A percentile compares a stretch with the other conserved stretches of the same genome.
Conservation (phyloP, 2,888 invertebrate species). For the Pollenia amentaria region DNA sequence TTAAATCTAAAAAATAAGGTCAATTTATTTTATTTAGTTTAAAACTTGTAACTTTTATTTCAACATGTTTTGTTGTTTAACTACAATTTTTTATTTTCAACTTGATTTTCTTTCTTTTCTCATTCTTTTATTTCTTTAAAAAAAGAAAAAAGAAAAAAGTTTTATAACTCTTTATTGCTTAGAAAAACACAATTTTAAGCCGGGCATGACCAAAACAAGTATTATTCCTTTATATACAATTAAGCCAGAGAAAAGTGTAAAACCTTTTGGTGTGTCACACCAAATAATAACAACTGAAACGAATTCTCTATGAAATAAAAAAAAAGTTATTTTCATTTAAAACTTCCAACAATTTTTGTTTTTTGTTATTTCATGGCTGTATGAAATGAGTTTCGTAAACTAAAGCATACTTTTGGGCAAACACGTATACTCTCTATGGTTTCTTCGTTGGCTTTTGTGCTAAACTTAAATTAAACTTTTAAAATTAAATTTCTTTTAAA, state of each 20-base stretch:
- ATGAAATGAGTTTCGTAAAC: slow-evolving; percentile 18
- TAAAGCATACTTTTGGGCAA: slow-evolving; percentile 40
- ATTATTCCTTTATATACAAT: slow-evolving; percentile 4
- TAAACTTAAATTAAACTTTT: neutral
- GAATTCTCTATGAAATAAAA: slow-evolving; percentile 1
- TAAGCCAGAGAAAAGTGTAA: neutral
- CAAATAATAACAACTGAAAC: slow-evolving; percentile 25
- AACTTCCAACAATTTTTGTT: neutral
- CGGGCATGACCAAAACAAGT: slow-evolving; percentile 53
- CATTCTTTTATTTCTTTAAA: neutral
- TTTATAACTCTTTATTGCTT: slow-evolving; percentile 57
- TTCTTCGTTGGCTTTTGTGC: neutral
- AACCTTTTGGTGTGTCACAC: slow-evolving; percentile 37
- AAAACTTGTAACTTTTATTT: neutral
- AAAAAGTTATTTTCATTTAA: slow-evolving; percentile 53
- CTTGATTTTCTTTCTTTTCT: slow-evolving; percentile 29
- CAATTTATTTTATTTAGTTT: slow-evolving; percentile 11
- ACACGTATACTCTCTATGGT: neutral
- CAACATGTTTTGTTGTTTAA: neutral
- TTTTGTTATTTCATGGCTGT: neutral
- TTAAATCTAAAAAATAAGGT: neutral
- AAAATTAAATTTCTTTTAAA: slow-evolving; percentile 34
- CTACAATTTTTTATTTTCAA: neutral
- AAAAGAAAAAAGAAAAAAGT: neutral
- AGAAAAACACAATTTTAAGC: slow-evolving; percentile 22